Conservation (phyloP, 2,113 vertebrate genomes). For the Etheostoma cragini region DNA sequence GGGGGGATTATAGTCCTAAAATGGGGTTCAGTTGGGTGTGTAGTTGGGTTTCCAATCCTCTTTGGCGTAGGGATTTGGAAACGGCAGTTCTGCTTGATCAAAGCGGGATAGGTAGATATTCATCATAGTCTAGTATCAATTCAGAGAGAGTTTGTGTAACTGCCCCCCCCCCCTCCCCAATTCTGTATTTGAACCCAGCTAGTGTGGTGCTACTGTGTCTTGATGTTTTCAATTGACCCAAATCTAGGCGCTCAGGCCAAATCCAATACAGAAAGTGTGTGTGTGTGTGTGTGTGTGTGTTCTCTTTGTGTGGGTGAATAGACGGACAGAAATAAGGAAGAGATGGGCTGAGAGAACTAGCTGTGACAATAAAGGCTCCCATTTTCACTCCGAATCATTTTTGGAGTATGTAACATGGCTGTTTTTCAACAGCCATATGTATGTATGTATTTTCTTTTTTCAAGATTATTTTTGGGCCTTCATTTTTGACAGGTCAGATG, state of each 20-base stretch:
- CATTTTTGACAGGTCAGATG: too few relatives aligned
- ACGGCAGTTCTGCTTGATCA: neutral
- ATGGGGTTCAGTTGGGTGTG: neutral
- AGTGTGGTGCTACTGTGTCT: slow-evolving; percentile 2
- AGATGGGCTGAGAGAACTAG: slow-evolving; percentile 28
- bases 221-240: slow-evolving; percentile 64
- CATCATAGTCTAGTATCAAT: neutral
- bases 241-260: slow-evolving; percentile 59
- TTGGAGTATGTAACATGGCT: slow-evolving; percentile 27
- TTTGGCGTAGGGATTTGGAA: slow-evolving; percentile 14
- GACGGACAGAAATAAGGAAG: slow-evolving; percentile 40
- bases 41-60: neutral
- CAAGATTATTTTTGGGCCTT: too few relatives aligned
- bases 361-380: slow-evolving; percentile 49
- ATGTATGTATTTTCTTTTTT: too few relatives aligned
- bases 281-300: slow-evolving; percentile 6
- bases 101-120: neutral
- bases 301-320: slow-evolving; percentile 27
- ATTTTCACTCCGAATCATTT: slow-evolving; percentile 61
- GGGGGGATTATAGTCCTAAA: slow-evolving; percentile 5
- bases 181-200: slow-evolving; percentile 24
- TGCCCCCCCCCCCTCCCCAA: neutral
- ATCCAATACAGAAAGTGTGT: slow-evolving; percentile 54
- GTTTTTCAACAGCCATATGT: too few relatives aligned
- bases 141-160: slow-evolving; percentile 12